These are phyloP conservation scores for Laothoe populi DNA, from an alignment of 2,888 invertebrate species.

Conservation along the genomic window DNA sequence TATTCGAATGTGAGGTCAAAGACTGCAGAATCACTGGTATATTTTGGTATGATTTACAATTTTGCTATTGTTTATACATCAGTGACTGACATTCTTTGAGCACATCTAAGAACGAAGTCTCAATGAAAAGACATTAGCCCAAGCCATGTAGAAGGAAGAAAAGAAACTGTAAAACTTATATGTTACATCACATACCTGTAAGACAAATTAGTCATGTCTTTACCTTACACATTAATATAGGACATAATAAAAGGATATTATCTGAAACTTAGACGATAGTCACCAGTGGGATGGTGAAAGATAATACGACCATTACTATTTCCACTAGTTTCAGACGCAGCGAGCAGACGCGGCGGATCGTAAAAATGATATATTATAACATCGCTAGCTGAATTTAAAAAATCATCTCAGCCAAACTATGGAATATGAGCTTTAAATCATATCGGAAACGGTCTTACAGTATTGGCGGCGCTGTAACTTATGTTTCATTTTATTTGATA, in stretches of 20 bases:
- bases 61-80: background rate
- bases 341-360: constrained; percentile 70
- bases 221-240: background rate
- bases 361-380: constrained; percentile 82
- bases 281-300: constrained; percentile 48
- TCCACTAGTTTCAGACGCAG: constrained; percentile 73
- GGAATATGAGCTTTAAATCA: constrained; percentile 63
- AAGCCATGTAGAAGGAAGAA: too few species aligned
- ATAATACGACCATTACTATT: constrained; percentile 76
- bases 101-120: too few species aligned
- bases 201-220: too few species aligned
- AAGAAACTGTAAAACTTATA: too few species aligned
- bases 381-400: constrained; percentile 79
- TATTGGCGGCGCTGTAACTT: constrained; percentile 42
- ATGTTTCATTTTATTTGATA: constrained; percentile 16
- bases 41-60: background rate
- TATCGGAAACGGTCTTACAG: constrained; percentile 42
- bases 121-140: too few species aligned
- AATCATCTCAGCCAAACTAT: constrained; percentile 59
- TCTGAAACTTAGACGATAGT: background rate
- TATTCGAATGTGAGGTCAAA: constrained; percentile 16
- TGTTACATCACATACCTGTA: too few species aligned
- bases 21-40: background rate
- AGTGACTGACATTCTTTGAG: too few species aligned
- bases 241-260: background rate